Evolutionary conservation across 2,888 invertebrate species (phyloP), one percentile per base, ranked within the genome.

Genomic region (Cactoblastis cactorum): DNA sequence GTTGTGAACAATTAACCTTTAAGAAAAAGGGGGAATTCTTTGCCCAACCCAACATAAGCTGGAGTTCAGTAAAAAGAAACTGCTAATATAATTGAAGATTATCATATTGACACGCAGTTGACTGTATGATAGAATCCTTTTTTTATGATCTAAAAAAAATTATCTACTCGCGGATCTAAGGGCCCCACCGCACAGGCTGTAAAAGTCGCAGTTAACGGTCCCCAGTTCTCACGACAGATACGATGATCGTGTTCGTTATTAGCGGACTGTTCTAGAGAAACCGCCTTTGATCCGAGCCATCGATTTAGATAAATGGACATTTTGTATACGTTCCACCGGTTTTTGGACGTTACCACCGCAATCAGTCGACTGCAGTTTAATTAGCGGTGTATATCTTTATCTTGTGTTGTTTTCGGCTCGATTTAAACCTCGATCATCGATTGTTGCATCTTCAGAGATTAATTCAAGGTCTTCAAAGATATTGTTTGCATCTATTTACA

Each of bases 201-300:
- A 86, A 85, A 85, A 84, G 74, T 83, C 69, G 72, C 71, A 71
- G 74, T 74, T 81, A 83, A 80, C 79, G 77, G 75, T 74, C 62
- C 59, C 65, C 63, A 79, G 79, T 88, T 88, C 88, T 88, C 87
- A 87, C 87, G 85, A 87, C 87, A 87, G 80, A 83, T 85, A 68
- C 74, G 77, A 80, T 78, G 72, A 77, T 77, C 71, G 72, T 69
- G 80, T 83, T 86, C 84, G 80, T 88, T 87, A 87, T 86, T 84
- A 82, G 83, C 80, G 81, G 82, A 86, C 81, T 74, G 76, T 82
- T 83, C 85, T 87, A 87, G 86, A 84, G 81, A 75, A 81, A 75
- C 84, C 84, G 84, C 76, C 84, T 86, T 85, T 84, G 83, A 84
- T 81, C 74, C 82, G 82, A 41, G 9, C 43, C 43, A n/a, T 82